Evolutionary conservation across 2,797 vertebrate species (phyloP), one percentile per base, ranked within the genome.

Genomic region (Pseudochirops corinnae): DNA sequence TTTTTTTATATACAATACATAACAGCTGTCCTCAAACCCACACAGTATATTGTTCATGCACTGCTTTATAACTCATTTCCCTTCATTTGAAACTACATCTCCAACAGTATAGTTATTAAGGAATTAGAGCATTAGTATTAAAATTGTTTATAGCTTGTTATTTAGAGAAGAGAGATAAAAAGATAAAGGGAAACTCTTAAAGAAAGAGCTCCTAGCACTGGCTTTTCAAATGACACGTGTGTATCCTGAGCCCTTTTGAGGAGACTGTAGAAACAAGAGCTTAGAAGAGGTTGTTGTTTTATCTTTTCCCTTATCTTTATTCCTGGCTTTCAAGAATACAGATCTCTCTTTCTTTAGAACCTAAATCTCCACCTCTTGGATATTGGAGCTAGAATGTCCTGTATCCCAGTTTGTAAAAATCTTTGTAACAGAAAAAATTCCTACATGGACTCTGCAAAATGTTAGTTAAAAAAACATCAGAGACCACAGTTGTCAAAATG

Each of bases 21-120:
- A 97, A 96, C 95, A 97, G 95, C 96, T 97, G 55, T 95, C 98
- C 92, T 95, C 95, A 94, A 74, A 96, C 95, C 92, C 96, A 96
- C 93, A 90, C 39, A 33, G 7, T 94, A 31, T 90, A 90, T 90
- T 92, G 58, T 93, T 96, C 94, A 93, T 95, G 39, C 90, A 96
- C 57, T 91, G 94, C 93, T 97, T 94, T 33, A 93, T 90, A 67
- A 96, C 92, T 98, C 94, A 67, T 93, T 98, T 98, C 95, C 97
- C 60, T 97, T 95, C 94, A 96, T 97, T 96, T 97, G 93, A 96
- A 90, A 56, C 39, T 87, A 33, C 31, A 67, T 56, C 87, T 94
- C 90, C 39, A 95, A 50, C 87, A 94, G 0, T 53, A 0, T 53
- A 57, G 95, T 97, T 92, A 93, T 91, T 96, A 94, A 98, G 95